A percentile compares a stretch with the other conserved stretches of the same genome.
phyloP scores from a whole-genome alignment of 2,888 invertebrate species.

The Plagodis pulveraria region DNA sequence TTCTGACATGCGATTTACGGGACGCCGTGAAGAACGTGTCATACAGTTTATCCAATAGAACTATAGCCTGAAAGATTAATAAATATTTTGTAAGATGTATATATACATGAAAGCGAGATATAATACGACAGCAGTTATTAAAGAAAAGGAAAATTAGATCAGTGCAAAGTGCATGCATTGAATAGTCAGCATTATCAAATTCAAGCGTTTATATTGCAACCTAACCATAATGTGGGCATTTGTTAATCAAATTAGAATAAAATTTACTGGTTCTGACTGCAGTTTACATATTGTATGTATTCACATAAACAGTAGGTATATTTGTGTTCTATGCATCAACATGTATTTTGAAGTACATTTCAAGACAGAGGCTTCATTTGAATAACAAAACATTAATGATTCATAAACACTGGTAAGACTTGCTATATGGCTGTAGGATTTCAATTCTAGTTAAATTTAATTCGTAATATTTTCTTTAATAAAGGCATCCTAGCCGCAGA shows the following conservation, averaged over 20 bases:
- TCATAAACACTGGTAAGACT: conserved; percentile 16
- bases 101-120: conserved; percentile 53
- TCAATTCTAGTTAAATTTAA: not conserved
- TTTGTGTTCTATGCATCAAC: not conserved
- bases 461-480: no score
- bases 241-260: conserved; percentile 8
- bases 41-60: conserved; percentile 88
- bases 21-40: conserved; percentile 81
- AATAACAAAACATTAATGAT: conserved; percentile 31
- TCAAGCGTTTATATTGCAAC: conserved; percentile 4
- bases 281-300: conserved; percentile 7
- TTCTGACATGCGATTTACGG: conserved; percentile 84
- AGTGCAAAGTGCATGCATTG: conserved; percentile 22
- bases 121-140: conserved; percentile 33
- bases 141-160: conserved; percentile 35
- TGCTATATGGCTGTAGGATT: not conserved
- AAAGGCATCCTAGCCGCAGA: no score
- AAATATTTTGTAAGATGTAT: conserved; percentile 78
- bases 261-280: conserved; percentile 1
- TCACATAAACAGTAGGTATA: conserved; percentile 3
- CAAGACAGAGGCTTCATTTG: conserved; percentile 16
- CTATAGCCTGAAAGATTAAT: conserved; percentile 85
- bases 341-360: conserved; percentile 10
- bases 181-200: conserved; percentile 23
- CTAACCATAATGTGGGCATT: conserved; percentile 15